phyloP scores from a whole-genome alignment of 2,113 vertebrate genomes.

The Hippolais icterina region DNA sequence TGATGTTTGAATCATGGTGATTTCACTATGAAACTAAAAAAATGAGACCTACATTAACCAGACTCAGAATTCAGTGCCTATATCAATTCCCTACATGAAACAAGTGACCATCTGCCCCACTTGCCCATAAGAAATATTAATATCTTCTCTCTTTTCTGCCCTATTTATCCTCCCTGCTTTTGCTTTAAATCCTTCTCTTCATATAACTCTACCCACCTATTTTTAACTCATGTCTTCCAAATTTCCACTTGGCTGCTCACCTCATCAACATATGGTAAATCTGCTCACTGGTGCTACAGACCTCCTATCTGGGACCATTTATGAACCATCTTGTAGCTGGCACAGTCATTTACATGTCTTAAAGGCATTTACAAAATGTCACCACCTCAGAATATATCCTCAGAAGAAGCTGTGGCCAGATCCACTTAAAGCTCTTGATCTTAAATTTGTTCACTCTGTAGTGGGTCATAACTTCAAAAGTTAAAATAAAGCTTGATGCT shows the following conservation, averaged over 20 bases:
- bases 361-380: background rate
- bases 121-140: background rate
- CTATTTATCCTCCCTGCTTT: background rate
- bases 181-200: background rate
- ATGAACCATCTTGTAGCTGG: background rate
- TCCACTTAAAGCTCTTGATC: background rate
- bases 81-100: background rate
- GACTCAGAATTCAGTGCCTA: background rate
- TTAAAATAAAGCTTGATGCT: background rate
- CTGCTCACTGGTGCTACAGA: background rate
- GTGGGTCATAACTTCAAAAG: background rate
- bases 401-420: background rate
- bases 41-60: background rate
- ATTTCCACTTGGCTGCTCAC: background rate
- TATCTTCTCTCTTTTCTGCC: background rate
- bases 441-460: background rate
- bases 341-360: background rate
- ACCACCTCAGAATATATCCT: background rate
- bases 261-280: background rate
- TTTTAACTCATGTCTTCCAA: background rate
- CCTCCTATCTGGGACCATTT: background rate
- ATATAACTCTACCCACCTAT: background rate
- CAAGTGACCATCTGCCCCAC: background rate
- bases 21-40: background rate
- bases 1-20: background rate